Base-by-base conservation (phyloP, 2,797 vertebrate species). In the Gouania willdenowi region DNA sequence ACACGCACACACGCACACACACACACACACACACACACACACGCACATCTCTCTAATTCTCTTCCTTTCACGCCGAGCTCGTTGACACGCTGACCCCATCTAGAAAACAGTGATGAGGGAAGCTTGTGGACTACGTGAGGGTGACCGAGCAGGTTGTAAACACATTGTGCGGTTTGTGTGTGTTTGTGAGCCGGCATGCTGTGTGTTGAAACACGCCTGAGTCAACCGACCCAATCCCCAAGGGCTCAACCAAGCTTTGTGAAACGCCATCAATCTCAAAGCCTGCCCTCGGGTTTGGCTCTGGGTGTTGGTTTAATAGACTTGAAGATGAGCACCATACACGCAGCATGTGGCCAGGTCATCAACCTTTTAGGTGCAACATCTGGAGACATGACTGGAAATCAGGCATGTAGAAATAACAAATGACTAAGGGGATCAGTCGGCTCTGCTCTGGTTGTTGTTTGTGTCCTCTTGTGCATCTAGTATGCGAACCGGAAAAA, bases 181-280 rank as follows among this genome's bases (percentile, higher is more conserved):
- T 52, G 46, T 26, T 18, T 13, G 4, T 30, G 46, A 47, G 37
- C 51, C 32, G 14, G 6, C 34, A 35, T 38, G 38, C 13, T 6
- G 27, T 35, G 40, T 65, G 54, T n/a, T n/a, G n/a, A n/a, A n/a
- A n/a, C n/a, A n/a, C n/a, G n/a, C n/a, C n/a, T n/a, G n/a, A n/a
- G n/a, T n/a, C n/a, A n/a, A n/a, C n/a, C n/a, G n/a, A n/a, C 29
- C 46, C 13, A 14, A 14, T 13, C 35, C 57, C 36, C 5, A 10
- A 5, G 36, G 36, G 57, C 56, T 53, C 16, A 26, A 33, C 30
- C 18, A 45, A 42, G 44, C 61, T 5, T 30, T 41, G 37, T 48
- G 51, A 59, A 52, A 61, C 35, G 57, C 62, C 59, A 59, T 65
- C 55, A 61, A 60, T 64, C 55, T 43, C 36, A 46, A 62, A 70